These are phyloP conservation scores for Burhinus bistriatus DNA, from an alignment of 2,113 vertebrate species.

Conservation along the genomic window DNA sequence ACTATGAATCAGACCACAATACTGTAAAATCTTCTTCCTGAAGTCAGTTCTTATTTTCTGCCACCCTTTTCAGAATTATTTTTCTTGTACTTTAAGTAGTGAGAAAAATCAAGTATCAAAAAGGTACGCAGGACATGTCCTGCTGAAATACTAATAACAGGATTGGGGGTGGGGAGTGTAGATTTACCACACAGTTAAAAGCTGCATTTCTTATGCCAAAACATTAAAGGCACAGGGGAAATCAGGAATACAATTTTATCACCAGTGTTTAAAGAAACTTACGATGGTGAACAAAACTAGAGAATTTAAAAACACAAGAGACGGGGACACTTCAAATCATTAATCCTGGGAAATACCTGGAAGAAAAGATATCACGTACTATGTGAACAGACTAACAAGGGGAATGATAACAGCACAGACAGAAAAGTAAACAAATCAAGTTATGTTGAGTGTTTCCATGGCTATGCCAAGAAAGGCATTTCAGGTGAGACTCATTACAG, in stretches of 20 bases:
- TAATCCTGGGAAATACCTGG: neutral
- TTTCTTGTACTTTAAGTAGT: neutral
- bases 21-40: neutral
- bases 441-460: neutral
- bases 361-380: neutral
- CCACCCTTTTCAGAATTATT: neutral
- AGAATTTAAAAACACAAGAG: neutral
- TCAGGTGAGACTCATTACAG: neutral
- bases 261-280: neutral
- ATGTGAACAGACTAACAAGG: rapidly evolving
- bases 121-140: neutral
- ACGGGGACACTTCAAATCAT: neutral
- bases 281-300: neutral
- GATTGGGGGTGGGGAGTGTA: rapidly evolving
- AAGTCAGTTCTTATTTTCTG: neutral
- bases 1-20: neutral
- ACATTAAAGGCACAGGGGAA: neutral
- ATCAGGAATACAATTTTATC: neutral
- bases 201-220: neutral
- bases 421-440: neutral
- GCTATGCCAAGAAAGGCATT: rapidly evolving
- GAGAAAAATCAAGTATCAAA: neutral
- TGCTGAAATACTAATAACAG: neutral
- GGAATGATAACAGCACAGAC: neutral
- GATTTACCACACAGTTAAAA: neutral